A percentile compares a stretch with the other conserved stretches of the same genome.
Conservation (phyloP, 2,797 vertebrate species). For the Odontamblyopus rebecca region DNA sequence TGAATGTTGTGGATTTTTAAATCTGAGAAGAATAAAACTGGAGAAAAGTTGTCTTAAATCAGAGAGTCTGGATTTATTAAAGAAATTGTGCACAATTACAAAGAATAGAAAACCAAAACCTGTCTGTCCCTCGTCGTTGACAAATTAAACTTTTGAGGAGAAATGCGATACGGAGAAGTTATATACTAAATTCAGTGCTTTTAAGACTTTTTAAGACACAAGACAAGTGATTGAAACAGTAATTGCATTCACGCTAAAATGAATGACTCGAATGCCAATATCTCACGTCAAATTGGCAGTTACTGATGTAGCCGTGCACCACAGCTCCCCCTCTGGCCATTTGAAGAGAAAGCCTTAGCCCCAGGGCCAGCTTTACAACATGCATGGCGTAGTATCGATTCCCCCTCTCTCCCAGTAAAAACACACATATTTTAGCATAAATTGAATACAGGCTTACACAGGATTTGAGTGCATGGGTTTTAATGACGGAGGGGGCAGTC, state of each 20-base stretch:
- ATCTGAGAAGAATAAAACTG: too few relatives aligned
- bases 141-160: too few relatives aligned
- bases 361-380: background rate
- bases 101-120: too few relatives aligned
- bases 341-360: background rate
- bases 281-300: background rate
- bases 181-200: too few relatives aligned
- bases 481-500: background rate
- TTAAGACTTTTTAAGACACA: too few relatives aligned
- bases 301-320: background rate
- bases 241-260: background rate
- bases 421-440: constrained; percentile 12
- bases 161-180: too few relatives aligned
- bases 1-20: too few relatives aligned
- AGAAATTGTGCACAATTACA: too few relatives aligned
- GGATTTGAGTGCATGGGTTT: background rate
- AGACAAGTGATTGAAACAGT: background rate
- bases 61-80: too few relatives aligned
- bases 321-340: constrained; percentile 8
- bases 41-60: too few relatives aligned
- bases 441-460: constrained; percentile 1
- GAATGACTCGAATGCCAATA: background rate
- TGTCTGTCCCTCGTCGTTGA: too few relatives aligned
- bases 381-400: background rate
- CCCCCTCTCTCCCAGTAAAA: background rate